Evolutionary conservation across 2,113 vertebrate species (phyloP).

Genomic region (Sebastes schlegelii): DNA sequence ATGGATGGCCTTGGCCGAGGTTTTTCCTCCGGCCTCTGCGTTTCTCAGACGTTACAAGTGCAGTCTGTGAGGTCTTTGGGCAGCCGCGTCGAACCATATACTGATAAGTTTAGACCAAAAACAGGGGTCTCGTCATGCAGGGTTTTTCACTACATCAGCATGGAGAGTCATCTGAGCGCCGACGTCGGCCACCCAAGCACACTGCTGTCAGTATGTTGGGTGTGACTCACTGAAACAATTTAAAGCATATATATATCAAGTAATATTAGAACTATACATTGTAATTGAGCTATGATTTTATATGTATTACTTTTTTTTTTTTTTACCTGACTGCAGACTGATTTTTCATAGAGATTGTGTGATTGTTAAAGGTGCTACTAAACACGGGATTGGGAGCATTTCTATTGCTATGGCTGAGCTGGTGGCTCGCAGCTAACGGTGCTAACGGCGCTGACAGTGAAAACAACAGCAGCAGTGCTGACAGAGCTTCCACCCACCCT

Average conservation of each 20-base stretch:
- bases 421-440: no score
- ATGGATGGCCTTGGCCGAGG: constrained; percentile 68
- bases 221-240: constrained; percentile 4
- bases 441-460: no score
- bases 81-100: constrained; percentile 51
- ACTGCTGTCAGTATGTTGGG: constrained; percentile 19
- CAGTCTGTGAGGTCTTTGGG: constrained; percentile 70
- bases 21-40: constrained; percentile 51
- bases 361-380: not conserved
- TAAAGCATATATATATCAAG: not conserved
- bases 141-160: constrained; percentile 38
- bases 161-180: constrained; percentile 24
- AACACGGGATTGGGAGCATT: no score
- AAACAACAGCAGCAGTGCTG: no score
- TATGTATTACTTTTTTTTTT: not conserved
- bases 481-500: no score
- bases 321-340: not conserved
- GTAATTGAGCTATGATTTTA: not conserved
- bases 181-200: constrained; percentile 52
- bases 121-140: constrained; percentile 11
- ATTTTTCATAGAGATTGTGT: not conserved
- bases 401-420: no score
- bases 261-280: no score
- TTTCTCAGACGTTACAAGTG: constrained; percentile 49
- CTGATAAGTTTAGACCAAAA: constrained; percentile 69